Evolutionary conservation across 2,888 invertebrate genomes (phyloP), one percentile per base, ranked within the genome.

Genomic region (Hypolimnas misippus): DNA sequence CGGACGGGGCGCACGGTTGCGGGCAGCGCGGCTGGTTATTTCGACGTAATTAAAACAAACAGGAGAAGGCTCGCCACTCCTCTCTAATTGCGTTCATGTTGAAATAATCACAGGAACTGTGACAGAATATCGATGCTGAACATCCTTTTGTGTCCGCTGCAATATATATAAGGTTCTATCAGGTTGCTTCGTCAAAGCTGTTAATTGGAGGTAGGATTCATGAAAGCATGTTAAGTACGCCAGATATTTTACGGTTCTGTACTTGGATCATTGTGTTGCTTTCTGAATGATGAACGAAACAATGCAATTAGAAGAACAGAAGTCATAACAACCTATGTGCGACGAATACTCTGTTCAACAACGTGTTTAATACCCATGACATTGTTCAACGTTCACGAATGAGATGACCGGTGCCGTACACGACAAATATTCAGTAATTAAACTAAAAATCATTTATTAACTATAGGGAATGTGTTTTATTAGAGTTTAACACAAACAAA

Each of bases 11-110:
- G 69, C 70, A 58, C 70, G 76, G 70, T 70, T 72, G 78, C 75
- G 79, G 78, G 75, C 75, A 73, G 75, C 60, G 78, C 78, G 78
- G 74, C 78, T 76, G 83, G 81, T 73, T 87, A 85, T 88, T 89
- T 84, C 85, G 81, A 80, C 83, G 89, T 90, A 91, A 91, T 91
- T 90, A 91, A 91, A 90, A 89, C 90, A 90, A 90, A 90, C 88
- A 90, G 84, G 81, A 87, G 84, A 81, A 84, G 84, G 83, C 83
- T 79, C 79, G 80, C 83, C 86, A 88, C 87, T 89, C 86, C 86
- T 87, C 86, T 86, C 86, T 90, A 89, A 90, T 91, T 90, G 89
- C 86, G 84, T 86, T 85, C 83, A 82, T 82, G 86, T 87, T 87
- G 83, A 86, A 89, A 88, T 91, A 87, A 89, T 90, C 86, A 87